A percentile compares a stretch with the other conserved stretches of the same genome.
Conservation (phyloP, 2,797 vertebrate genomes). For the Thripadectes ignobilis region DNA sequence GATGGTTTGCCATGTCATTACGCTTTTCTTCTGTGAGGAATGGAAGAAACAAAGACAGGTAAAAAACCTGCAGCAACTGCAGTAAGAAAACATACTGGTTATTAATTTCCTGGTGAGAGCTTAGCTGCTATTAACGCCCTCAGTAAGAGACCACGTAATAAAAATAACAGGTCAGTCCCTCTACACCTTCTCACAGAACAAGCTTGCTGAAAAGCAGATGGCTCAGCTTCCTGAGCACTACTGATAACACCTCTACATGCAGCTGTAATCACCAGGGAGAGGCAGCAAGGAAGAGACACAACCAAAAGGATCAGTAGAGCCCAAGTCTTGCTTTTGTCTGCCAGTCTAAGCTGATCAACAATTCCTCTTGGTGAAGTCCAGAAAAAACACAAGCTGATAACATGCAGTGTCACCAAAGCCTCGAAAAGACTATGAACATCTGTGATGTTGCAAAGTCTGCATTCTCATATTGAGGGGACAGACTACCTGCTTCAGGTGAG, state of each 20-base stretch:
- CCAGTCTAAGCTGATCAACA: neutral
- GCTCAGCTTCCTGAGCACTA: neutral
- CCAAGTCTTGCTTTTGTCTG: neutral
- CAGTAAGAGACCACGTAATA: neutral
- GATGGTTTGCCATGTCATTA: slow-evolving; percentile 73
- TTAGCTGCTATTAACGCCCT: neutral
- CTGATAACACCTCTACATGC: neutral
- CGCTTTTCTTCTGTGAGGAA: slow-evolving; percentile 71
- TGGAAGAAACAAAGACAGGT: neutral
- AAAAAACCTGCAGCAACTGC: neutral
- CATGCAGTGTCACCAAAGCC: neutral
- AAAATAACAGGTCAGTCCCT: neutral
- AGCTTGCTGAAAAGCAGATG: neutral
- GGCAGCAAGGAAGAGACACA: neutral
- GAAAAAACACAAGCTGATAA: neutral
- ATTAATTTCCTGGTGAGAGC: neutral
- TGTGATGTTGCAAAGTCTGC: neutral
- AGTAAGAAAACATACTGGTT: neutral
- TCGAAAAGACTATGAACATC: neutral
- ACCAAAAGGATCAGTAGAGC: neutral
- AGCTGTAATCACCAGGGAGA: neutral
- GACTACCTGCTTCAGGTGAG: neutral
- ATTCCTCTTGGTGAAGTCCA: neutral
- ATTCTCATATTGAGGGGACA: neutral
- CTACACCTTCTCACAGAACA: neutral